Conservation (phyloP, 1,140 invertebrate species). For the Belonocnema kinseyi region DNA sequence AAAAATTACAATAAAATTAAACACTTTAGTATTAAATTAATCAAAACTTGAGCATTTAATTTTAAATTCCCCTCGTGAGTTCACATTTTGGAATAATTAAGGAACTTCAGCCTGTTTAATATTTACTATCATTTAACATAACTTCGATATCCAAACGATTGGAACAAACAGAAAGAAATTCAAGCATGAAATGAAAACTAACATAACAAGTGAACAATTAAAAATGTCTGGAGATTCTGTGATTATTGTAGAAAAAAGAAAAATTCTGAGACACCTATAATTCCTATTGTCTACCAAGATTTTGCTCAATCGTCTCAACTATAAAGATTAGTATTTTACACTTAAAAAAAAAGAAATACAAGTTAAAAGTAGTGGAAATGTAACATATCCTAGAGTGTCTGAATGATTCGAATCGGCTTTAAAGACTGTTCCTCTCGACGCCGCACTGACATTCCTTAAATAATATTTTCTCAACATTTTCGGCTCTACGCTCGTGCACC, state of each 20-base stretch:
- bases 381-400: slow-evolving; percentile 1
- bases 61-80: too few species aligned
- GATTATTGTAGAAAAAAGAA: slow-evolving; percentile 11
- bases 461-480: slow-evolving; percentile 7
- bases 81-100: too few species aligned
- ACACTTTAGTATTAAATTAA: too few species aligned
- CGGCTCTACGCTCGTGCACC: slow-evolving; percentile 8
- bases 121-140: too few species aligned
- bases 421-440: slow-evolving; percentile 18
- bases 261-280: background rate
- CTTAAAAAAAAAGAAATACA: background rate
- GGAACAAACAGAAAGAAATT: too few species aligned
- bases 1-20: too few species aligned
- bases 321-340: slow-evolving; percentile 27
- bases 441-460: slow-evolving; percentile 28
- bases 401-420: background rate
- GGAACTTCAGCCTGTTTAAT: too few species aligned
- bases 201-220: too few species aligned
- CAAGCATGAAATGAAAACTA: too few species aligned
- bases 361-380: background rate
- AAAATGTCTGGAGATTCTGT: background rate
- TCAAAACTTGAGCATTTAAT: too few species aligned
- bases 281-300: slow-evolving; percentile 19
- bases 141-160: too few species aligned
- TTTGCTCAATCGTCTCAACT: slow-evolving; percentile 20